These are phyloP conservation scores for Oikopleura vanhoeffeni DNA, from an alignment of 23 tunicate species.

Conservation along the genomic window DNA sequence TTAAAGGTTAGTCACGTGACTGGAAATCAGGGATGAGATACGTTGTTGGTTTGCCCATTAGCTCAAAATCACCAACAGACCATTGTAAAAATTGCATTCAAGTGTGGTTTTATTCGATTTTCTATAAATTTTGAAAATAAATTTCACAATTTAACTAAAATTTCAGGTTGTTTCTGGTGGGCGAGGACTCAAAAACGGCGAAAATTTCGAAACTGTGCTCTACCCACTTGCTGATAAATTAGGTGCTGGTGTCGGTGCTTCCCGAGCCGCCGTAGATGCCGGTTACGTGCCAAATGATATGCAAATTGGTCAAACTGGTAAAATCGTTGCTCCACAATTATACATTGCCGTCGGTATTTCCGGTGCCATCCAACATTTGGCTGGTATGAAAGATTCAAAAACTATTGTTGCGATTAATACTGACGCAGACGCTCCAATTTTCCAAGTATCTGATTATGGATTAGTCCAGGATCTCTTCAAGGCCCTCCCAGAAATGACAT, in stretches of 20 bases:
- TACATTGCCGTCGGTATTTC: constrained; percentile 15
- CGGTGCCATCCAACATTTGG: constrained; percentile 31
- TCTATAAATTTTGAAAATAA: too few species aligned
- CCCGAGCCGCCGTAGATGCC: constrained; percentile 97
- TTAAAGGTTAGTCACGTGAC: too few species aligned
- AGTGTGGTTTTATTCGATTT: too few species aligned
- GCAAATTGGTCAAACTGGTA: constrained; percentile 99
- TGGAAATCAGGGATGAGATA: too few species aligned
- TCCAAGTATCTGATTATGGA: constrained; percentile 90
- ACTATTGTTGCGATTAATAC: constrained; percentile 94
- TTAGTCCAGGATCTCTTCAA: constrained; percentile 88
- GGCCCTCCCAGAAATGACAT: constrained; percentile 74
- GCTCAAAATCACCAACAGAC: too few species aligned
- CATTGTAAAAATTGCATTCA: too few species aligned
- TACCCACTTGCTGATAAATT: constrained; percentile 79
- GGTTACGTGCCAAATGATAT: constrained; percentile 97
- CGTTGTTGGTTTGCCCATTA: too few species aligned
- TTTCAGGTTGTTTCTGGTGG: constrained; percentile 20
- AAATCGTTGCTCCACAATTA: constrained; percentile 77
- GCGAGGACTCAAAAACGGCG: constrained; percentile 85
- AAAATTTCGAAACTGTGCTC: constrained; percentile 41
- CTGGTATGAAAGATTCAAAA: constrained; percentile 99
- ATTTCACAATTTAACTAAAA: not conserved
- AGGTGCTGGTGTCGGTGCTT: constrained; percentile 95
- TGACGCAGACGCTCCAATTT: constrained; percentile 97